Conservation (phyloP, 2,888 invertebrate genomes). For the Camptogramma bilineatum region DNA sequence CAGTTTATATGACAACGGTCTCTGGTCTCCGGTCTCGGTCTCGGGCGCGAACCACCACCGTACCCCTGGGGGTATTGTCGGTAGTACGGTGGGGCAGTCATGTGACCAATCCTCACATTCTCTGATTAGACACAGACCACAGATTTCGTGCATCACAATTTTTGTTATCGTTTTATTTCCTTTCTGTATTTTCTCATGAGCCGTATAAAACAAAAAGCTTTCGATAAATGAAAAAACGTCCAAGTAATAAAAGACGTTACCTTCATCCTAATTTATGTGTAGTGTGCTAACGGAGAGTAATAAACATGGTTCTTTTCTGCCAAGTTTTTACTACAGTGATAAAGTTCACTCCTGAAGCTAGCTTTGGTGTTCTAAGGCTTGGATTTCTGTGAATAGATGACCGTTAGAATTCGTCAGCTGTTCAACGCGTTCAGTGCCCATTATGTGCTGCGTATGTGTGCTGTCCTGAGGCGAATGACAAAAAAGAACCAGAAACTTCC, state of each 20-base stretch:
- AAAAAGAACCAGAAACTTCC: too few relatives aligned
- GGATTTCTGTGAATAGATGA: conserved; percentile 3
- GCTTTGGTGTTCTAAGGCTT: neutral
- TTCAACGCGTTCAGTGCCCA: neutral
- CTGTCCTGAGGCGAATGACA: too few relatives aligned
- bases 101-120: too few relatives aligned
- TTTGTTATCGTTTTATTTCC: too few relatives aligned
- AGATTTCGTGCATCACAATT: too few relatives aligned
- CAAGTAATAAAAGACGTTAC: conserved; percentile 39
- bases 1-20: too few relatives aligned
- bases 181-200: neutral
- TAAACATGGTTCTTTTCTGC: conserved; percentile 49
- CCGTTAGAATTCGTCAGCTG: neutral
- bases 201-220: conserved; percentile 12
- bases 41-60: too few relatives aligned
- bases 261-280: conserved; percentile 43
- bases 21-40: too few relatives aligned
- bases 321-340: conserved; percentile 46
- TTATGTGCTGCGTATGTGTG: too few relatives aligned
- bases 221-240: conserved; percentile 33
- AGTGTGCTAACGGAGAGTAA: conserved; percentile 47
- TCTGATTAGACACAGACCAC: too few relatives aligned
- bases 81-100: too few relatives aligned
- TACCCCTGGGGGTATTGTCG: too few relatives aligned
- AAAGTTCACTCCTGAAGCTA: conserved; percentile 32